phyloP scores from a whole-genome alignment of 2,888 invertebrate genomes.

The Zele albiditarsus region DNA sequence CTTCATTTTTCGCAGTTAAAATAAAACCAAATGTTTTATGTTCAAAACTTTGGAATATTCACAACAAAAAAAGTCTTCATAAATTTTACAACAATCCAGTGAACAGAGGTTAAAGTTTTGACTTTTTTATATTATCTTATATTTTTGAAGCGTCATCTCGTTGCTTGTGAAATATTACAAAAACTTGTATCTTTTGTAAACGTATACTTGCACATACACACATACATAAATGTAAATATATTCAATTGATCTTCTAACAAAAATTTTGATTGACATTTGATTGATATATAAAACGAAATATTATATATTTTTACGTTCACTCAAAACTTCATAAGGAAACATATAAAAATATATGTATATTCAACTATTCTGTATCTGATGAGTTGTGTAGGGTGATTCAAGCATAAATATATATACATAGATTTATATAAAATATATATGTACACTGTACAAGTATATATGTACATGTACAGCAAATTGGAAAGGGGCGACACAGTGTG shows the following conservation, averaged over 20 bases:
- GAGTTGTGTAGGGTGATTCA: conserved; percentile 2
- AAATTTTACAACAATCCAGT: not conserved
- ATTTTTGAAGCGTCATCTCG: conserved; percentile 7
- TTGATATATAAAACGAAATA: not conserved
- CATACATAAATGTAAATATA: not conserved
- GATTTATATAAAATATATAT: not conserved
- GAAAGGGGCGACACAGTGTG: conserved; percentile 37
- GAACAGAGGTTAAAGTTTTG: not conserved
- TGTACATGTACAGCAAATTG: conserved; percentile 10
- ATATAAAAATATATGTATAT: not conserved
- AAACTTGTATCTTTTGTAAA: not conserved
- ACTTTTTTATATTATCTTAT: conserved; percentile 6
- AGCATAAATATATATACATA: not conserved
- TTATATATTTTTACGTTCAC: conserved; percentile 5
- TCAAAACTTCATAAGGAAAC: conserved; percentile 7
- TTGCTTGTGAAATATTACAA: conserved; percentile 2
- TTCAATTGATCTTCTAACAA: not conserved
- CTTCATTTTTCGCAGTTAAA: not conserved
- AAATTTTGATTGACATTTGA: not conserved
- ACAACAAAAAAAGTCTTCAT: conserved; percentile 3
- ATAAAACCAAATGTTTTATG: not conserved
- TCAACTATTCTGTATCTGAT: not conserved
- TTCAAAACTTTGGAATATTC: not conserved
- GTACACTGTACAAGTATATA: not conserved
- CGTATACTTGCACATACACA: not conserved